These are phyloP conservation scores for Drosophila orena DNA, from an alignment of 1,140 invertebrate genomes.

Conservation along the genomic window DNA sequence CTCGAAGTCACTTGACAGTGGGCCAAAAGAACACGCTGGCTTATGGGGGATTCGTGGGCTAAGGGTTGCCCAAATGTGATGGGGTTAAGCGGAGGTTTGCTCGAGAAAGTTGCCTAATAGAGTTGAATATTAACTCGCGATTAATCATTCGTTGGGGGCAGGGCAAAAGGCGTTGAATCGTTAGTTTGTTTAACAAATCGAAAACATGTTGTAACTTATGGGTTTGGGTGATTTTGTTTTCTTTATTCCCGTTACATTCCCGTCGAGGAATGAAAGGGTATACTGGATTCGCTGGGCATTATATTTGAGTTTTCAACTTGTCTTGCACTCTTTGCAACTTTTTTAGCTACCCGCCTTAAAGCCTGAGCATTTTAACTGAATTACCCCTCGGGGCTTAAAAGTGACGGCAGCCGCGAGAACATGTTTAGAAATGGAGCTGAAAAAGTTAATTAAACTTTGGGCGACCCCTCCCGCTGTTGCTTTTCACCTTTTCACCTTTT, in stretches of 20 bases:
- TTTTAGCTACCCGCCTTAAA: too few species aligned
- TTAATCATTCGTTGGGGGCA: conserved; percentile 10
- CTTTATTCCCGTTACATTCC: too few species aligned
- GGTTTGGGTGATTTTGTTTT: neutral
- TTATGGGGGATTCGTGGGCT: conserved; percentile 19
- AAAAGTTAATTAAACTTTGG: conserved; percentile 78
- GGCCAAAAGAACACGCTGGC: conserved; percentile 22
- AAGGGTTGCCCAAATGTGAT: neutral
- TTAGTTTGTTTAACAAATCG: conserved; percentile 11
- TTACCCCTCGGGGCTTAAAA: conserved; percentile 19
- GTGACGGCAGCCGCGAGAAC: conserved; percentile 14
- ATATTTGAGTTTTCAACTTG: too few species aligned
- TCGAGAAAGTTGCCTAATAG: conserved; percentile 5
- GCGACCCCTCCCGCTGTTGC: neutral
- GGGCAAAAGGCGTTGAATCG: neutral
- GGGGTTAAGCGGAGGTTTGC: conserved; percentile 17
- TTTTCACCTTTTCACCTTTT: neutral
- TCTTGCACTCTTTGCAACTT: neutral
- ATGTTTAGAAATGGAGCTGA: conserved; percentile 66
- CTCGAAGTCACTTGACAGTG: conserved; percentile 73
- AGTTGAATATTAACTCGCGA: neutral
- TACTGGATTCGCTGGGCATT: too few species aligned
- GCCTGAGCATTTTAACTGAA: conserved; percentile 8
- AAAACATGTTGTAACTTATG: neutral
- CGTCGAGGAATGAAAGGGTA: too few species aligned